A percentile compares a stretch with the other conserved stretches of the same genome.
These are phyloP conservation scores for Macrophya annulata DNA, from an alignment of 2,888 invertebrate genomes.

Conservation along the genomic window DNA sequence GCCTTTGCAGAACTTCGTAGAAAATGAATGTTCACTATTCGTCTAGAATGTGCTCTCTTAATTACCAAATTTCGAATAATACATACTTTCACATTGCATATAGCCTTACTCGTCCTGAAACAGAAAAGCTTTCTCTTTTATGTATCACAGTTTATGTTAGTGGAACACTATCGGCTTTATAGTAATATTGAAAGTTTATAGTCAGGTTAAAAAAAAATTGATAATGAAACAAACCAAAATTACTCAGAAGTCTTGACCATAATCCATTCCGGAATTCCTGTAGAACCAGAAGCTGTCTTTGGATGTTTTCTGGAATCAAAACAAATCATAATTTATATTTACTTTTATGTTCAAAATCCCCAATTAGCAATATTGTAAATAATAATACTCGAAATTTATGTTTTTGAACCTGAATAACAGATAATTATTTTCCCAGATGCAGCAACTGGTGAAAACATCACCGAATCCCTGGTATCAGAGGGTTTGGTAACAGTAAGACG, in stretches of 20 bases:
- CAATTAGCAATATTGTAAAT: background rate
- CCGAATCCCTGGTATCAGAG: slow-evolving; percentile 93
- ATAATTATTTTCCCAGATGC: slow-evolving; percentile 76
- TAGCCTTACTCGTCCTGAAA: background rate
- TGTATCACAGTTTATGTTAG: background rate
- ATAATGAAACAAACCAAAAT: background rate
- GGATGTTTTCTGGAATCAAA: background rate
- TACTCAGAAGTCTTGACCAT: background rate
- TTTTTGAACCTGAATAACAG: background rate
- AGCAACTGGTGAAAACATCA: slow-evolving; percentile 91
- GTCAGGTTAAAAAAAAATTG: background rate
- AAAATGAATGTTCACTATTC: background rate
- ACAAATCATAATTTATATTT: background rate
- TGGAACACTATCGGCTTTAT: background rate
- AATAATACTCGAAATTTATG: background rate
- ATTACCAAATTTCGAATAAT: slow-evolving; percentile 8
- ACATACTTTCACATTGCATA: slow-evolving; percentile 5
- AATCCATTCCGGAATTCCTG: background rate
- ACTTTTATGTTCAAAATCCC: background rate
- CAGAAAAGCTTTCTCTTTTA: slow-evolving; percentile 19
- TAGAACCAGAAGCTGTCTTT: background rate
- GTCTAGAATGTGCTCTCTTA: background rate
- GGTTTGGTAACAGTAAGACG: slow-evolving; percentile 92
- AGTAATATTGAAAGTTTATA: background rate
- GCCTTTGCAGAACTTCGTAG: background rate